Evolutionary conservation across 2,888 invertebrate species (phyloP), one percentile per base, ranked within the genome.

Genomic region (Pseudococcus longispinus): DNA sequence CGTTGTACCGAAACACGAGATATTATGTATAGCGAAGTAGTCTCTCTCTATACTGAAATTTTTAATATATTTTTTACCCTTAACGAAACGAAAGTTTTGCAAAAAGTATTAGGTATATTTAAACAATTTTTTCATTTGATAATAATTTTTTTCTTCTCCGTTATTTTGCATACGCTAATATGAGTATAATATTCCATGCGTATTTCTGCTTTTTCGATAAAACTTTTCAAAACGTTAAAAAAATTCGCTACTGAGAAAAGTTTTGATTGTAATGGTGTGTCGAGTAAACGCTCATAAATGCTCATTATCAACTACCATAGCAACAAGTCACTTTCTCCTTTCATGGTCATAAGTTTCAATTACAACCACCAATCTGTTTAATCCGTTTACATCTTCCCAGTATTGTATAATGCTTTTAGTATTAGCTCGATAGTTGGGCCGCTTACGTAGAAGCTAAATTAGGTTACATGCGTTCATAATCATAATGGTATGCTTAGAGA

Each of bases 331-430:
- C 70, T 29, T 70, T 70, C 70, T 70, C 18, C 13, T 13, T 70
- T 70, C 70, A 29, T 70, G 70, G 70, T 70, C 70, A 70, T 70
- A 70, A 70, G 70, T 70, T 70, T 70, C 70, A 70, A 70, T 70
- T 70, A 70, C 70, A 70, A 29, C 29, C 29, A 70, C 70, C 70
- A 29, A 29, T 70, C 70, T 70, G 70, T 29, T 29, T 29, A 70
- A 70, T 70, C 70, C 29, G 70, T 70, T 70, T 70, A 70, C 70
- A 70, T 70, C 70, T 70, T 70, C 70, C 29, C 20, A 70, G 70
- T 70, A 70, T 70, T 26, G 29, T 29, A 29, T 70, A 70, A 70
- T 70, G 70, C 70, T 70, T 70, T 70, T 70, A 70, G 70, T 29
- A 70, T 70, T 70, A 70, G 29, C 29, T 70, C 70, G 29, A 29